Evolutionary conservation across 2,888 invertebrate species (phyloP), one percentile per base, ranked within the genome.

Genomic region (Serrognathus titanus): DNA sequence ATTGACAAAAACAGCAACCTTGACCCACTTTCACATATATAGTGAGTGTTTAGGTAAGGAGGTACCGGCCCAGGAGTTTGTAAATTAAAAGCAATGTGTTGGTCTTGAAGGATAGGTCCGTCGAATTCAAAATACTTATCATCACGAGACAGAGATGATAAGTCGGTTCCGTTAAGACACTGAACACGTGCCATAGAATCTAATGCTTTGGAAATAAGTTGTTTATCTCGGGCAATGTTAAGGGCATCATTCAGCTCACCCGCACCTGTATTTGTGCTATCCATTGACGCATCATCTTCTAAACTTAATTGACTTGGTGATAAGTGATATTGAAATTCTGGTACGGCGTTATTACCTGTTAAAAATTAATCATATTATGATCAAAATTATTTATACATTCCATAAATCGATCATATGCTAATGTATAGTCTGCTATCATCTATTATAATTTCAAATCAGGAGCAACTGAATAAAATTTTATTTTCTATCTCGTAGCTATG

Each of bases 11-110:
- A 95, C 55, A 98, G 83, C 53, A 98, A 83, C 48, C 97, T 81
- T 2, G 97, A 94, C 20, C 94, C 96, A 65, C 92, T 93, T 81
- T 98, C 97, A 79, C 96, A 97, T 50, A 94, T 92, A 70, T 93
- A 96, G 80, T 97, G 96, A 70, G 94, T 87, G 66, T 95, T 94
- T 68, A 96, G 84, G 78, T 92, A 93, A n/a, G 91, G 85, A 10
- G 94, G 92, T 67, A 92, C 88, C 5, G 92, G 86, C 20, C 85
- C 84, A 10, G 88, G 86, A 43, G 91, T 87, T 66, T 90, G 88
- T 63, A 94, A 78, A 69, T 87, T 87, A 72, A 94, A 94, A 47
- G 83, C 79, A 59, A 86, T 85, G 71, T 89, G 86, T 51, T 83
- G 82, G 57, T 89, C 87, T 12, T 82, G 82, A 57, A 92, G 76